Conservation (phyloP, 2,797 vertebrate genomes). For the Tangara arthus region DNA sequence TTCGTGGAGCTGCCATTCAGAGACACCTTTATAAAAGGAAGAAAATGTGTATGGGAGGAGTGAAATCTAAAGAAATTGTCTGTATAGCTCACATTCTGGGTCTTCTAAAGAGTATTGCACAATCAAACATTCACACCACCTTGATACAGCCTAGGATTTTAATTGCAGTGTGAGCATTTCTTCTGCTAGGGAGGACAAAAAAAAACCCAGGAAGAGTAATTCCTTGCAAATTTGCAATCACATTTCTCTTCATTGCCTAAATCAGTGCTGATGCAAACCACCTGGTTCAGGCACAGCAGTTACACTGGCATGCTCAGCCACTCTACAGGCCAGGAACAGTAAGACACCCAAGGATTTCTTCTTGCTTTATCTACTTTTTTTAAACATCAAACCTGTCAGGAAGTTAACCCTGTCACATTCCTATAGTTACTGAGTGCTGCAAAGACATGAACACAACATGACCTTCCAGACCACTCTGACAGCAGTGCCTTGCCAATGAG, state of each 20-base stretch:
- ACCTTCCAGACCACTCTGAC: neutral
- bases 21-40: neutral
- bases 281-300: neutral
- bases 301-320: neutral
- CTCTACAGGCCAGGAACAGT: neutral
- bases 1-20: neutral
- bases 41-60: neutral
- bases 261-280: neutral
- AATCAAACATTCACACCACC: neutral
- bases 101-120: neutral
- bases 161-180: neutral
- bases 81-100: neutral
- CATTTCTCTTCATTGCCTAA: neutral
- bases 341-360: neutral
- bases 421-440: neutral
- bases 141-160: neutral
- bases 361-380: conserved; percentile 9
- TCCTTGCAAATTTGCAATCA: neutral
- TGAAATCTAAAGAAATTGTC: neutral
- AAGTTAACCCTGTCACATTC: neutral
- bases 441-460: neutral
- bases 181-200: neutral
- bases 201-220: neutral
- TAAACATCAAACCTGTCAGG: neutral
- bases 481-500: neutral